These are phyloP conservation scores for Aleiodes testaceus DNA, from an alignment of 2,888 invertebrate species.

Conservation along the genomic window DNA sequence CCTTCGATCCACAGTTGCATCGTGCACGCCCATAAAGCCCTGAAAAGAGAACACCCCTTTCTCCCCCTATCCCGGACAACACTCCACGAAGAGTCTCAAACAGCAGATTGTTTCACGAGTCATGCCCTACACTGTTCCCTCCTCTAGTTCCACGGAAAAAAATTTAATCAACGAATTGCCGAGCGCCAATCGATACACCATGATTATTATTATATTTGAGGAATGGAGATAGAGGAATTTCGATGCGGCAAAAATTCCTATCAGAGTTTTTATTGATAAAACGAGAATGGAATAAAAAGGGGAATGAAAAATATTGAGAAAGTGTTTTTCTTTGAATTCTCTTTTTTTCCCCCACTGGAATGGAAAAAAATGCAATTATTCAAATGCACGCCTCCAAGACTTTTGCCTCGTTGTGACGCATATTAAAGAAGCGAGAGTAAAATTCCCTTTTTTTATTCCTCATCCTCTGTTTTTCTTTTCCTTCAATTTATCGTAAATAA, in stretches of 20 bases:
- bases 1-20: slow-evolving; percentile 18
- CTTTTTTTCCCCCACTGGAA: too few relatives aligned
- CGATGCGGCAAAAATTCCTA: slow-evolving; percentile 17
- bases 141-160: background rate
- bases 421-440: too few relatives aligned
- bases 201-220: slow-evolving; percentile 6
- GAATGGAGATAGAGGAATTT: slow-evolving; percentile 14
- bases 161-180: slow-evolving; percentile 41
- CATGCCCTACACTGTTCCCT: background rate
- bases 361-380: too few relatives aligned
- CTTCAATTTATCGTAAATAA: slow-evolving; percentile 20
- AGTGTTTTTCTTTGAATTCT: too few relatives aligned
- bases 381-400: too few relatives aligned
- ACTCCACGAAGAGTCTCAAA: slow-evolving; percentile 4
- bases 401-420: too few relatives aligned
- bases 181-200: slow-evolving; percentile 9
- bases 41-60: slow-evolving; percentile 9
- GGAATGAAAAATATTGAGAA: too few relatives aligned
- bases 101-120: slow-evolving; percentile 13
- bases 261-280: too few relatives aligned
- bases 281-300: too few relatives aligned
- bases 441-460: background rate
- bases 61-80: background rate
- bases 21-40: slow-evolving; percentile 22
- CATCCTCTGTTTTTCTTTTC: background rate